These are phyloP conservation scores for Eriocheir sinensis DNA, from an alignment of 1,140 invertebrate genomes.

Conservation along the genomic window DNA sequence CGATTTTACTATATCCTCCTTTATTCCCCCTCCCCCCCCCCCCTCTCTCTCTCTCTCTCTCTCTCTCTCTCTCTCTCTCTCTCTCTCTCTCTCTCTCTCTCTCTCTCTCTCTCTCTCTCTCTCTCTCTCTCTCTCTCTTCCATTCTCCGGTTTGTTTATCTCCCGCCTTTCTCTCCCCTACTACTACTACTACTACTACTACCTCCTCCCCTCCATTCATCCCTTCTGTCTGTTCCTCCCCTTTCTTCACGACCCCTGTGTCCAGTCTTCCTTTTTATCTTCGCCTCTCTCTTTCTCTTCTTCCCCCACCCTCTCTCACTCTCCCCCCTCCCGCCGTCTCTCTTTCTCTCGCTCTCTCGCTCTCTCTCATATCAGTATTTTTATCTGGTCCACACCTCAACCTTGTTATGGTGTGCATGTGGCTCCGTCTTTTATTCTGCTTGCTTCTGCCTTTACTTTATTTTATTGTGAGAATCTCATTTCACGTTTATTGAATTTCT, in stretches of 20 bases:
- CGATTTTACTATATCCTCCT: not conserved
- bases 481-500: no score
- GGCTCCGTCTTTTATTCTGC: no score
- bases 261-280: not conserved
- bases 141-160: no score
- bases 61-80: conserved; percentile 51
- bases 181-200: not conserved
- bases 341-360: not conserved
- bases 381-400: not conserved
- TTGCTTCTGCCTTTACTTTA: no score
- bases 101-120: conserved; percentile 30
- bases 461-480: no score
- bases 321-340: not conserved
- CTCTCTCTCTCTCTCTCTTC: conserved; percentile 39
- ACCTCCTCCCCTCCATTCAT: not conserved
- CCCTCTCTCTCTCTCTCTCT: conserved; percentile 53
- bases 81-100: not conserved
- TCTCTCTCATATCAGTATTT: not conserved
- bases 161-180: not conserved
- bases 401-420: not conserved
- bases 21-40: not conserved
- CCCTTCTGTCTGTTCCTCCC: conserved; percentile 4
- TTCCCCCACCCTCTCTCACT: not conserved
- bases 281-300: conserved; percentile 31
- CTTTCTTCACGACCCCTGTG: conserved; percentile 57